These are phyloP conservation scores for Heliothis virescens DNA, from an alignment of 1,140 invertebrate genomes.

Conservation along the genomic window DNA sequence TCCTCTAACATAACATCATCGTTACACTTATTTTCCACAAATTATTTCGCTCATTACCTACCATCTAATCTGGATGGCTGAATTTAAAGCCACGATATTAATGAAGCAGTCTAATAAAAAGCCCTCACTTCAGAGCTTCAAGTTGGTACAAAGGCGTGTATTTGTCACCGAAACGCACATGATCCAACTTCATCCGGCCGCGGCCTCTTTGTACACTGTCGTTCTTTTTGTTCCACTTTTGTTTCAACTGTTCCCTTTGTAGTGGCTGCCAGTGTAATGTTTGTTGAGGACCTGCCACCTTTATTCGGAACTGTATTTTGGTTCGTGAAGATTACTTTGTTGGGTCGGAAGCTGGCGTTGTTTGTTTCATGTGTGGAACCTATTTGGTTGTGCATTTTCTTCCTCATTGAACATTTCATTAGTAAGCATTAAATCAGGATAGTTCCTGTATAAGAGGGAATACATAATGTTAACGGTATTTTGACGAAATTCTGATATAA, in stretches of 20 bases:
- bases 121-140: not conserved
- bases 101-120: no score
- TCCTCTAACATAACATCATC: no score
- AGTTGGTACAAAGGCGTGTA: not conserved
- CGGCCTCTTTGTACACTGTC: not conserved
- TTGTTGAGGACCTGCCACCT: not conserved
- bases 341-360: not conserved
- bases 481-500: no score
- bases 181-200: slow-evolving; percentile 14
- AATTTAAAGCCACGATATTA: no score
- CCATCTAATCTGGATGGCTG: no score
- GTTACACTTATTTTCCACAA: no score
- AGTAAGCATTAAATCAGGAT: no score
- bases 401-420: no score
- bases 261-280: not conserved
- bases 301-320: not conserved
- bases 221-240: slow-evolving; percentile 13
- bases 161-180: slow-evolving; percentile 21
- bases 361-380: not conserved
- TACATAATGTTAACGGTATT: no score
- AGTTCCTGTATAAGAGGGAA: no score
- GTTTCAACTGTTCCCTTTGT: slow-evolving; percentile 5
- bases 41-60: no score
- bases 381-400: not conserved
- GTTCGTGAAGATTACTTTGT: slow-evolving; percentile 3